phyloP scores from a whole-genome alignment of 2,113 vertebrate species.

The Todiramphus saurophagus region DNA sequence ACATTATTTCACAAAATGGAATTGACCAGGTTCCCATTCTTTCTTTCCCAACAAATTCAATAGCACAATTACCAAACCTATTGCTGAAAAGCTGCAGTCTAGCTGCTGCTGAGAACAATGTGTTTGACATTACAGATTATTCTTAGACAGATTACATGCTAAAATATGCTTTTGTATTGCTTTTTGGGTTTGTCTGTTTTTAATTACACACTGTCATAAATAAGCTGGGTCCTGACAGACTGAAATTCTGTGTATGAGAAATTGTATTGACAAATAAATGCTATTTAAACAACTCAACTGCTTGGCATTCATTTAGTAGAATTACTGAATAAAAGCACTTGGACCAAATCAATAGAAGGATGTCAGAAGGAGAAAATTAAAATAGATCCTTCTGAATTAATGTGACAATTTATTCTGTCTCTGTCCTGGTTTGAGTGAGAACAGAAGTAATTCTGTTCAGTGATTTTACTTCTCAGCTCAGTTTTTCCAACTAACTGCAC shows the following conservation, averaged over 20 bases:
- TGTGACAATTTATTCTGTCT: constrained; percentile 7
- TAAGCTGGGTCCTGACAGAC: background rate
- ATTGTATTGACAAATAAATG: background rate
- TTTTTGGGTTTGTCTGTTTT: background rate
- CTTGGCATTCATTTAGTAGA: constrained; percentile 6
- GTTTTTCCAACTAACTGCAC: no score
- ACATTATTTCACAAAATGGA: background rate
- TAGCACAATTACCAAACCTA: background rate
- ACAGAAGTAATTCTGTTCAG: no score
- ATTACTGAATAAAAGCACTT: constrained; percentile 13
- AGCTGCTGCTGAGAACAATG: background rate
- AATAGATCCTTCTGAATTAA: constrained; percentile 18
- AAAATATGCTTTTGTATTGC: background rate
- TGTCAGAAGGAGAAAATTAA: constrained; percentile 28
- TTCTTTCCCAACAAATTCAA: background rate
- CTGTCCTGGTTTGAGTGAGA: no score
- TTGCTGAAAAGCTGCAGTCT: constrained; percentile 9
- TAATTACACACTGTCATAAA: background rate
- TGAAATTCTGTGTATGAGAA: background rate
- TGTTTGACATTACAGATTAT: background rate
- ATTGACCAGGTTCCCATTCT: background rate
- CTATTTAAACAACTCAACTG: background rate
- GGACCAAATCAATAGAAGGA: constrained; percentile 5
- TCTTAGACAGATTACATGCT: background rate
- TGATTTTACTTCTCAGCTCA: no score